These are phyloP conservation scores for Larimichthys crocea DNA, from an alignment of 2,113 vertebrate species.

Conservation along the genomic window DNA sequence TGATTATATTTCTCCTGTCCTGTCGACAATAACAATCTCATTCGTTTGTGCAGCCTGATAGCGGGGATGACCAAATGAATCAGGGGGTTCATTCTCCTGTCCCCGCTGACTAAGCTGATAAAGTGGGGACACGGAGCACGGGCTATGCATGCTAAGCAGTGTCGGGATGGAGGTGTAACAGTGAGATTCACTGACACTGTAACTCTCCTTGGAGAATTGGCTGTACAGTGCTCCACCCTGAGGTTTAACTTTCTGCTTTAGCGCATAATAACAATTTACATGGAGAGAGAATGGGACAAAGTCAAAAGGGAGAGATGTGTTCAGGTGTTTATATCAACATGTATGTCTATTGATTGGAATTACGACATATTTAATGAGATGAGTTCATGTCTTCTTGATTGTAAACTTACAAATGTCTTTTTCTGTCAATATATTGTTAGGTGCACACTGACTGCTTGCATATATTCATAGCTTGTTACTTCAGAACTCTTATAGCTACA, in stretches of 20 bases:
- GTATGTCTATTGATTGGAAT: not conserved
- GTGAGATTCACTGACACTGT: conserved; percentile 18
- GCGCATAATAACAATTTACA: conserved; percentile 2
- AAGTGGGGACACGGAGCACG: conserved; percentile 4
- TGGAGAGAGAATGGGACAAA: not conserved
- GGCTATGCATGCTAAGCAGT: conserved; percentile 42
- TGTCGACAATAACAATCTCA: conserved; percentile 18
- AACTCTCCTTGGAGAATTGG: not conserved
- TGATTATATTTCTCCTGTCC: not conserved
- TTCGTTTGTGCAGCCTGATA: conserved; percentile 1
- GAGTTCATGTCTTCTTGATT: not conserved
- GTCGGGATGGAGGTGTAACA: conserved; percentile 11
- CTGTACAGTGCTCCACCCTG: conserved; percentile 3
- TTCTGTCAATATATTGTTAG: not conserved
- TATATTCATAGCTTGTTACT: not conserved
- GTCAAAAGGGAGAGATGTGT: not conserved
- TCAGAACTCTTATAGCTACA: not conserved
- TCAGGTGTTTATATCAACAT: not conserved
- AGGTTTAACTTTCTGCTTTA: conserved; percentile 13
- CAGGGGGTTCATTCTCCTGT: conserved; percentile 2
- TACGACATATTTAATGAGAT: not conserved
- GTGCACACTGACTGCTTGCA: not conserved
- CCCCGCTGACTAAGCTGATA: conserved; percentile 36
- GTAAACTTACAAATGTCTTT: not conserved
- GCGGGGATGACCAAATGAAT: not conserved